Percentiles rank a stretch among this genome's conserved stretches.
Conservation (phyloP, 2,113 vertebrate species). For the Sus scrofa region T2T-Sscrofa CM000827.6:96193501-96194000, state of each 20-base stretch:
- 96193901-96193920: neutral
- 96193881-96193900: neutral
- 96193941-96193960: neutral
- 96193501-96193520: neutral
- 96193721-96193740: too few species aligned
- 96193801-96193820: too few species aligned
- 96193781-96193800: too few species aligned
- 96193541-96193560: neutral
- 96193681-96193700: too few species aligned
- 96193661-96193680: too few species aligned
- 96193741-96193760: too few species aligned
- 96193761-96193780: too few species aligned
- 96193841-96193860: too few species aligned
- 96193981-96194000: neutral
- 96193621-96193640: neutral
- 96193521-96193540: neutral
- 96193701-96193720: too few species aligned
- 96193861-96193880: neutral
- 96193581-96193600: neutral
- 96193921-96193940: neutral
- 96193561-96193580: neutral
- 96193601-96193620: neutral
- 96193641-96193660: neutral
- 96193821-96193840: too few species aligned
- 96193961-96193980: conserved; percentile 14